Conservation (phyloP, 2,113 vertebrate genomes). For the Cyprinodon brontotheroides region DNA sequence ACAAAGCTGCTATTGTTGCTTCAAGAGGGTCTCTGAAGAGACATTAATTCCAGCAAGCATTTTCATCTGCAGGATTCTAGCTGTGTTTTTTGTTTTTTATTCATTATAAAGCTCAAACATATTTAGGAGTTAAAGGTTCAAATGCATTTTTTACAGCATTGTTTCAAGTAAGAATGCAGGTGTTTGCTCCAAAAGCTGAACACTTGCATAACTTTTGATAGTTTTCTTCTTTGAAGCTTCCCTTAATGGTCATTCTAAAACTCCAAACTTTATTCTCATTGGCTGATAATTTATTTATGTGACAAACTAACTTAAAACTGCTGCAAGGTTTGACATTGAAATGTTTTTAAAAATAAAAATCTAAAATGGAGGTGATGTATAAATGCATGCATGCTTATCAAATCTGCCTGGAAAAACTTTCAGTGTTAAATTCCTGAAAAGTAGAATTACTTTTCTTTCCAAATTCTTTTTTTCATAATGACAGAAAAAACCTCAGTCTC, state of each 20-base stretch:
- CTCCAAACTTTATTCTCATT: neutral
- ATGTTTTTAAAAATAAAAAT: neutral
- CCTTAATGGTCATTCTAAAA: neutral
- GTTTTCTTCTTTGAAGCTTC: neutral
- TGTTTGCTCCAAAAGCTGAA: neutral
- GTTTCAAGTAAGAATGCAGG: neutral
- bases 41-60: constrained; percentile 38
- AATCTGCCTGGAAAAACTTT: neutral
- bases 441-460: neutral
- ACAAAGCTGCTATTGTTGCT: constrained; percentile 67
- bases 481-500: neutral
- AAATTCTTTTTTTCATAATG: neutral
- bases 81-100: neutral
- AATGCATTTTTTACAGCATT: neutral
- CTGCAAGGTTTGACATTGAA: neutral
- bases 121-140: neutral
- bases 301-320: neutral
- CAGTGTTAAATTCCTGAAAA: neutral
- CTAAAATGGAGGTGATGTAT: neutral
- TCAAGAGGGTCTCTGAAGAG: constrained; percentile 42
- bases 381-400: neutral
- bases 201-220: neutral
- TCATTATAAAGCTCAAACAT: neutral
- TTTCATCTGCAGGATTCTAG: neutral
- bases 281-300: neutral